phyloP scores from a whole-genome alignment of 1,140 invertebrate species.

The Bombus pascuorum region DNA sequence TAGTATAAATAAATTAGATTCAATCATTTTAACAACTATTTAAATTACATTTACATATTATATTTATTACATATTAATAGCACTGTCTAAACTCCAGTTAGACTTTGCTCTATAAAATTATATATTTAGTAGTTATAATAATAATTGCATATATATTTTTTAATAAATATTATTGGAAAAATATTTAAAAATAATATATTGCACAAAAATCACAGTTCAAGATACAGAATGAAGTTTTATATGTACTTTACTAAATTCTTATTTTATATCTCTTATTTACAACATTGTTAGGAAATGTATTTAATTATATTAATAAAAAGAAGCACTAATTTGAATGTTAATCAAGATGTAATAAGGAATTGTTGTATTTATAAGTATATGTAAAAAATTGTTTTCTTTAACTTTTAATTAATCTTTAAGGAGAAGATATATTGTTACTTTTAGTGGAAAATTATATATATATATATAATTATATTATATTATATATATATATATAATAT shows the following conservation, averaged over 20 bases:
- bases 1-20: not conserved
- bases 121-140: constrained; percentile 4
- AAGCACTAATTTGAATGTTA: not conserved
- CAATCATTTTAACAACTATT: not conserved
- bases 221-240: not conserved
- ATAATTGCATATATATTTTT: constrained; percentile 2
- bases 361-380: constrained; percentile 1
- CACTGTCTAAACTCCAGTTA: constrained; percentile 75
- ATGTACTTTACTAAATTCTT: not conserved
- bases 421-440: not conserved
- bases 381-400: constrained; percentile 1
- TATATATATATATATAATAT: not conserved
- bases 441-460: constrained; percentile 1
- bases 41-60: constrained; percentile 27
- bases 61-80: constrained; percentile 35
- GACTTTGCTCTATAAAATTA: constrained; percentile 64
- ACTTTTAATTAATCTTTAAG: constrained; percentile 4
- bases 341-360: not conserved
- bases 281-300: not conserved
- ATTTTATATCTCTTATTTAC: not conserved
- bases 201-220: constrained; percentile 13
- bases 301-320: not conserved
- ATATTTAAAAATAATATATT: constrained; percentile 6
- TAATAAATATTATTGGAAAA: constrained; percentile 32
- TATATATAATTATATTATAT: too few relatives aligned